Conservation (phyloP, 2,797 vertebrate species). For the Chromobotia macracanthus region DNA sequence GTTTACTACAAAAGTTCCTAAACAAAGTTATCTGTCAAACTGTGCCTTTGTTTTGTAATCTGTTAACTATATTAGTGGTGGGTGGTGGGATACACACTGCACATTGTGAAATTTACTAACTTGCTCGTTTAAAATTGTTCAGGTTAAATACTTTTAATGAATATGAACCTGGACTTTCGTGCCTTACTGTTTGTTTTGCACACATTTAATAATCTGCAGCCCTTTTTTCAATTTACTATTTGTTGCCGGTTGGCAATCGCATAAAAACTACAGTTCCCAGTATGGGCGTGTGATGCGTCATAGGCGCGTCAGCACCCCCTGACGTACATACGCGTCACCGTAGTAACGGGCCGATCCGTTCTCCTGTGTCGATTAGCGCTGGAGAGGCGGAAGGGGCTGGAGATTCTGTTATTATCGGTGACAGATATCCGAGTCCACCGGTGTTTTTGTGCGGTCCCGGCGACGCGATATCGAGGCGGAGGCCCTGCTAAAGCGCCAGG, state of each 20-base stretch:
- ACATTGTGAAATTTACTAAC: too few relatives aligned
- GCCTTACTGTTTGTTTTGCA: not conserved
- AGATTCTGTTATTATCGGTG: constrained; percentile 59
- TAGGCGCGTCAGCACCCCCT: constrained; percentile 43
- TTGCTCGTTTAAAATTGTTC: too few relatives aligned
- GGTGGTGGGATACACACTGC: too few relatives aligned
- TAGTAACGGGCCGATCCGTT: constrained; percentile 72
- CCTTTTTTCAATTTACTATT: not conserved
- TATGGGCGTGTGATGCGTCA: not conserved
- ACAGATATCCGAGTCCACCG: constrained; percentile 64
- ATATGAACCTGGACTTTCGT: not conserved
- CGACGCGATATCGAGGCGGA: constrained; percentile 71
- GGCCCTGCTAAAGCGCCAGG: constrained; percentile 69
- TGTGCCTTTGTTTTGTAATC: too few relatives aligned
- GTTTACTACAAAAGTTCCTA: too few relatives aligned
- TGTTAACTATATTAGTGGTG: too few relatives aligned
- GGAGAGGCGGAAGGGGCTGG: constrained; percentile 51
- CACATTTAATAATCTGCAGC: not conserved
- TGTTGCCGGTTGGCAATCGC: not conserved
- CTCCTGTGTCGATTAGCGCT: constrained; percentile 57
- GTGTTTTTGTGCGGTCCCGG: constrained; percentile 61
- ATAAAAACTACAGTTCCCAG: constrained; percentile 52
- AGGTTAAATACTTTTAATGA: not conserved
- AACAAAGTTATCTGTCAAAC: too few relatives aligned
- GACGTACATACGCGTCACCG: constrained; percentile 77